phyloP scores from a whole-genome alignment of 2,888 invertebrate species.

The Horisme vitalbata region DNA sequence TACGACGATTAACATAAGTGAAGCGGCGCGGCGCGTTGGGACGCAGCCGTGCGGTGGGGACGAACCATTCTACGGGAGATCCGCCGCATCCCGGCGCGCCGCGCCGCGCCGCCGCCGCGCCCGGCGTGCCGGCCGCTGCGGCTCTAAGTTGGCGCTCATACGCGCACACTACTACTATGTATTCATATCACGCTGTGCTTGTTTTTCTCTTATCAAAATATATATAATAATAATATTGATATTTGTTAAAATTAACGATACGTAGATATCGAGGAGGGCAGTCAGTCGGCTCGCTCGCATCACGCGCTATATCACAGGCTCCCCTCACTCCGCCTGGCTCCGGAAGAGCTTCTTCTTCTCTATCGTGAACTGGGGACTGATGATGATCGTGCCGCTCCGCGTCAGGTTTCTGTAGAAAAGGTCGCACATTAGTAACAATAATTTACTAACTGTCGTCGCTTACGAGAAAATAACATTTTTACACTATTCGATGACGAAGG shows the following conservation, averaged over 20 bases:
- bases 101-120: conserved; percentile 45
- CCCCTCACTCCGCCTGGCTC: conserved; percentile 83
- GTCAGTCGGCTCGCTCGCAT: conserved; percentile 75
- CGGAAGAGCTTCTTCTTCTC: conserved; percentile 96
- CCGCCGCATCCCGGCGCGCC: conserved; percentile 51
- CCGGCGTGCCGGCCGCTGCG: conserved; percentile 41
- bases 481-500: not conserved
- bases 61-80: conserved; percentile 43
- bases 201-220: conserved; percentile 79
- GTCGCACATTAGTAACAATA: conserved; percentile 36
- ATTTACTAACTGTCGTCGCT: not conserved
- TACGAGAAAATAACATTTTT: not conserved
- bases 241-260: conserved; percentile 80
- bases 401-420: conserved; percentile 88
- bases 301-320: conserved; percentile 58
- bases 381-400: conserved; percentile 93
- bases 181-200: conserved; percentile 84
- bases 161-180: conserved; percentile 76
- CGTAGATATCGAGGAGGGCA: conserved; percentile 80
- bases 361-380: conserved; percentile 93
- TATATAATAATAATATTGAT: conserved; percentile 82
- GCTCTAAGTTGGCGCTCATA: conserved; percentile 51
- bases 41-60: conserved; percentile 58
- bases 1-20: conserved; percentile 62
- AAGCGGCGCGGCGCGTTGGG: conserved; percentile 59